Conservation (phyloP, 2,113 vertebrate genomes). For the Hydropotes inermis region DNA sequence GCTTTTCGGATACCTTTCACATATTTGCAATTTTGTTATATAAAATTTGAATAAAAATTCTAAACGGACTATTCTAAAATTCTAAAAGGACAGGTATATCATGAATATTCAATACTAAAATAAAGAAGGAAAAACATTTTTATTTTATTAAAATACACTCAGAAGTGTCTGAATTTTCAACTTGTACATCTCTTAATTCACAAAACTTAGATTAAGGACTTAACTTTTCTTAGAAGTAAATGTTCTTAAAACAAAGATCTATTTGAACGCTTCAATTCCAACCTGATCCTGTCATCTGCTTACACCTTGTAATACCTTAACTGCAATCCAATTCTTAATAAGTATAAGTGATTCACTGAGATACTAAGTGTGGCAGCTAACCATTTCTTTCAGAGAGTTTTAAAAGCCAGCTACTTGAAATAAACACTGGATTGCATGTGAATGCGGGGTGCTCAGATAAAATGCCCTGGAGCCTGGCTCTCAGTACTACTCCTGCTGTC, state of each 20-base stretch:
- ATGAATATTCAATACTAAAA: constrained; percentile 9
- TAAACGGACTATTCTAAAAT: neutral
- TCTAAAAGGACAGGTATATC: neutral
- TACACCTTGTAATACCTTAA: neutral
- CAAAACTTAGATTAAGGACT: constrained; percentile 33
- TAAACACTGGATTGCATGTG: neutral
- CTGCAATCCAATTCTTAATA: neutral
- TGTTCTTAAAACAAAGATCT: constrained; percentile 28
- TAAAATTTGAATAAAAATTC: neutral
- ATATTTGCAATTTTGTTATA: neutral
- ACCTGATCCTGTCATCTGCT: neutral
- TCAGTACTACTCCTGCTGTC: neutral
- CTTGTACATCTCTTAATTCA: neutral
- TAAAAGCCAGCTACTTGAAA: neutral
- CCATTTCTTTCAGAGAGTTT: neutral
- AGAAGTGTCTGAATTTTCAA: neutral
- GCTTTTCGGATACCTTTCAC: neutral
- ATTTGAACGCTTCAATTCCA: neutral
- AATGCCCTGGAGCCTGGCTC: neutral
- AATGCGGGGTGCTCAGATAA: neutral
- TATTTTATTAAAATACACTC: constrained; percentile 1
- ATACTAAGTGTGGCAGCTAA: neutral
- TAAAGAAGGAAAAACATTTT: neutral
- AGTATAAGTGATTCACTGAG: neutral
- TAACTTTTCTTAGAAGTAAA: constrained; percentile 25